Base-by-base conservation (phyloP, 1,140 invertebrate species). In the Lepidurus arcticus region DNA sequence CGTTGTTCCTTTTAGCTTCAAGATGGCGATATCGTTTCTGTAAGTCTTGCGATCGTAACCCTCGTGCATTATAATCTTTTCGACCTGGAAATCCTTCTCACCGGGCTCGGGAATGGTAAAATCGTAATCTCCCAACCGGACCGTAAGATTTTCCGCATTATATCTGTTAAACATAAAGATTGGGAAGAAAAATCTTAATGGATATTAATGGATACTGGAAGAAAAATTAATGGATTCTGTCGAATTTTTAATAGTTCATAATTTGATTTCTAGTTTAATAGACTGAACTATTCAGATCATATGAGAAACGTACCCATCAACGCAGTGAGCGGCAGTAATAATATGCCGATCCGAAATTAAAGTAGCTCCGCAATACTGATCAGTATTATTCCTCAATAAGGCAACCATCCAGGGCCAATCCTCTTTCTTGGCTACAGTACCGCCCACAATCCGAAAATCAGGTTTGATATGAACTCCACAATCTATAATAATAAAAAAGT, bases 381-480 rank as follows among this genome's bases (percentile, higher is more conserved):
- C 77, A 7, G 16, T 7, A 47, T 87, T 82, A 73, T 86, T 82
- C 0, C 88, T 86, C 2, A 91, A 86, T 34, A 93, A 82, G 2
- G 91, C 91, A 0, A 88, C 92, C 88, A 94, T 92, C 93, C 93
- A 94, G 1, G 92, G 93, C 92, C 92, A 94, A 81, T 91, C 90
- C 76, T 89, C 88, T 0, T 89, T 88, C 81, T 89, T 88, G 0
- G 91, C 89, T 0, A 88, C 88, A 73, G 86, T 82, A 0, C 91
- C 90, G 6, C 91, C 91, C 3, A 89, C 86, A 42, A 91, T 86
- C 76, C 88, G 85, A 7, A 85, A 81, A 80, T 84, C 86, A 53
- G 86, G 85, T 80, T 88, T 87, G 0, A 87, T 87, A 80, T 88
- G 90, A 2, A 91, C 84, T 10, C 92, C 92, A 81, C 92, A 93